phyloP scores from a whole-genome alignment of 2,888 invertebrate species.

The Anthoptus insignis region DNA sequence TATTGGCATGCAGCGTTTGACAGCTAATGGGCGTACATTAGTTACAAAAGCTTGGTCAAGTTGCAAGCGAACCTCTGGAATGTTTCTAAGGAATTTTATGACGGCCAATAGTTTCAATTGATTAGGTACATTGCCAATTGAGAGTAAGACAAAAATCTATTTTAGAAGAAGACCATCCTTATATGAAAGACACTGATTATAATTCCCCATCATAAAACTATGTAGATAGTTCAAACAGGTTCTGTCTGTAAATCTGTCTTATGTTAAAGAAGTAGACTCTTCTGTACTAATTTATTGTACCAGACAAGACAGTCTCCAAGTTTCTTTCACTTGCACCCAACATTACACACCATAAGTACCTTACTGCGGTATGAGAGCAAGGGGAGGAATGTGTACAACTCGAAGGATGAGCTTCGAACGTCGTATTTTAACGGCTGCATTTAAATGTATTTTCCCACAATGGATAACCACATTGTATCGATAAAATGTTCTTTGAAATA shows the following conservation, averaged over 20 bases:
- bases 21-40: slow-evolving; percentile 73
- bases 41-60: slow-evolving; percentile 46
- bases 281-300: too few relatives aligned
- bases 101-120: too few relatives aligned
- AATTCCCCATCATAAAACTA: too few relatives aligned
- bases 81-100: too few relatives aligned
- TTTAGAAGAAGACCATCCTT: too few relatives aligned
- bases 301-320: too few relatives aligned
- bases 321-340: slow-evolving; percentile 14
- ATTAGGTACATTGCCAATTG: too few relatives aligned
- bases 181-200: too few relatives aligned
- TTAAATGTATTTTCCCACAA: slow-evolving; percentile 30
- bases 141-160: too few relatives aligned
- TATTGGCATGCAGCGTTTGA: slow-evolving; percentile 66
- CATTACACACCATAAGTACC: slow-evolving; percentile 11
- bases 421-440: slow-evolving; percentile 35
- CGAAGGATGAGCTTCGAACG: slow-evolving; percentile 59
- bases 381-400: slow-evolving; percentile 67
- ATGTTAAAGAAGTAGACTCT: too few relatives aligned
- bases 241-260: too few relatives aligned
- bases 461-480: slow-evolving; percentile 23
- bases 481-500: slow-evolving; percentile 10
- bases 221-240: too few relatives aligned
- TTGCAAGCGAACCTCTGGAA: slow-evolving; percentile 10
- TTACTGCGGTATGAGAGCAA: slow-evolving; percentile 61